Evolutionary conservation across 64 coral and sea anemone species (phyloP), one percentile per base, ranked within the genome.

Genomic region (Exaiptasia diaphana): DNA sequence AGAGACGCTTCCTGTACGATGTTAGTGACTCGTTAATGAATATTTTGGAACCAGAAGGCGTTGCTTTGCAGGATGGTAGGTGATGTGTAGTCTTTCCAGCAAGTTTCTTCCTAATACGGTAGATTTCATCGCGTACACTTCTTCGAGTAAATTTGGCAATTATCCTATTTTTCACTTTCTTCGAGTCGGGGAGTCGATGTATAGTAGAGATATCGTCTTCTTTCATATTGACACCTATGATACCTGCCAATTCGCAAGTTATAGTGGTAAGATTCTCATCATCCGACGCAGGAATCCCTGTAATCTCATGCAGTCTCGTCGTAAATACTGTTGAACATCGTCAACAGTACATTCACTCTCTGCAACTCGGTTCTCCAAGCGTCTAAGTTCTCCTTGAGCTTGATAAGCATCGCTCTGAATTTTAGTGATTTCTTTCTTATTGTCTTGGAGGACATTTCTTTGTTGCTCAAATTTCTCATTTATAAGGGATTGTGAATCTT

Each of bases 121-220:
- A 74, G 33, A 85, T 58, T 37, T 85, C 82, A 10, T 85, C 37
- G 25, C 82, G 48, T 28, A 73, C 74, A 18, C 44, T 24, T 54
- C 68, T 31, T 38, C 38, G 20, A 4, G 70, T 71, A 41, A 85
- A 85, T 50, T 73, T 85, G n/a, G 48, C 82, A 25, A 85, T 85
- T 45, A 85, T 38, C 40, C 68, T 52, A 54, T 74, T 71, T 60
- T 85, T 85, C 17, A 61, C 53, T 22, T 72, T 85, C 50, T 57
- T 85, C 21, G 53, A 56, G 24, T 73, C 67, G 20, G 68, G 69
- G 23, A 74, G 37, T 62, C 68, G 50, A 52, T 85, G 82, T n/a
- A 14, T 48, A 43, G 48, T 53, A 18, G 53, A 74, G 10, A 85
- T 74, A 73, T 85, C 53, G 18, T 68, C 35, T 68, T 32, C 64